These are phyloP conservation scores for Euthynnus affinis DNA, from an alignment of 2,797 vertebrate species.

Conservation along the genomic window DNA sequence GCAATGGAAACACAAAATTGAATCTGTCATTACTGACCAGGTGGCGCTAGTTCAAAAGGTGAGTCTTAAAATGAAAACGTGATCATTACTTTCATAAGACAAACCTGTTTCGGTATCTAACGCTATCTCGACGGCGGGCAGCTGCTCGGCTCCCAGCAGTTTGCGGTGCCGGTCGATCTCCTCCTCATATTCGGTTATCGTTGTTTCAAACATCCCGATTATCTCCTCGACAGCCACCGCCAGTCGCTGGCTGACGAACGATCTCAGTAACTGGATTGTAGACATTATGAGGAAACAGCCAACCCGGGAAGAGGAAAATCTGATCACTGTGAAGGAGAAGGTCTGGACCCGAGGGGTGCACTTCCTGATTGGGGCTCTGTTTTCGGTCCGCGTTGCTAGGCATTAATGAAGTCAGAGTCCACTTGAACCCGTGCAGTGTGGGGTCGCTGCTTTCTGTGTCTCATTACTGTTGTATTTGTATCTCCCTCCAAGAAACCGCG, in stretches of 20 bases:
- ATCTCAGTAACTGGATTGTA: background rate
- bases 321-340: background rate
- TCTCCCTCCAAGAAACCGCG: too few relatives aligned
- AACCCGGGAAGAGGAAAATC: background rate
- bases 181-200: slow-evolving; percentile 30
- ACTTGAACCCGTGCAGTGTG: too few relatives aligned
- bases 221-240: slow-evolving; percentile 40
- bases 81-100: background rate
- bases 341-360: background rate
- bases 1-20: background rate
- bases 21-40: too few relatives aligned
- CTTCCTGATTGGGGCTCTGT: background rate
- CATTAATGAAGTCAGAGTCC: too few relatives aligned
- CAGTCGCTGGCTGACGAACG: slow-evolving; percentile 31
- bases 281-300: background rate
- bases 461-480: too few relatives aligned
- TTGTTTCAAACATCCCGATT: slow-evolving; percentile 23
- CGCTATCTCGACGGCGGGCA: background rate
- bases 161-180: slow-evolving; percentile 26
- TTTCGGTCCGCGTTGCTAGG: background rate
- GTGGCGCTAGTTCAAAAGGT: background rate
- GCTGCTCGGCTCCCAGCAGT: slow-evolving; percentile 4
- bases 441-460: too few relatives aligned
- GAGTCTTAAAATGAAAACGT: too few relatives aligned
- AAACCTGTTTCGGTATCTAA: background rate